Evolutionary conservation across 2,797 vertebrate species (phyloP), one percentile per base, ranked within the genome.

Genomic region (Lates japonicus): DNA sequence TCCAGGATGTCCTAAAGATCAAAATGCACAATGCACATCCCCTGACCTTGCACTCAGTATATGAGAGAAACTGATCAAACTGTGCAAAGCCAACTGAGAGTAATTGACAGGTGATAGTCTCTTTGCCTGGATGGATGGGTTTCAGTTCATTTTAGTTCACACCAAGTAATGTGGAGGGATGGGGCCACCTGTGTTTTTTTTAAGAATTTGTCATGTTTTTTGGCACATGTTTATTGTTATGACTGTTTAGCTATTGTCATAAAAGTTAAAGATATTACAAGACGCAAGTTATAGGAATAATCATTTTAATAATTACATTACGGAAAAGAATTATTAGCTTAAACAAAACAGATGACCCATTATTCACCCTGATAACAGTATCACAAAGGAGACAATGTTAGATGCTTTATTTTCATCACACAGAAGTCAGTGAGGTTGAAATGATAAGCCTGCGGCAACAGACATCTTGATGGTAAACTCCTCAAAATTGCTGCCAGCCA

Each of bases 311-410:
- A 74, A 80, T 46, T 19, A 48, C 22, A 68, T 57, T 51, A 64
- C 17, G 55, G 41, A 35, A 57, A 52, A 70, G 1, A 8, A 51
- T 61, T 59, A 61, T 57, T 31, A 61, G 12, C 7, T 48, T 37
- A 48, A 51, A 76, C 59, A 59, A 67, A 70, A 60, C 25, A 63
- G 51, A 67, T 59, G 66, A 44, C 4, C 37, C 44, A 25, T 76
- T 66, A 60, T 44, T 76, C 55, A 78, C 17, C 72, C 70, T 64
- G 33, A 69, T 81, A 78, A 58, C 20, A 58, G 49, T 35, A 52
- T 55, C 52, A 65, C 33, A 22, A 70, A 39, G 14, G 16, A 55
- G 61, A 55, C 22, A 55, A 57, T 70, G 52, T 59, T 20, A 17
- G 22, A 65, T 5, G 17, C 22, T 79, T 60, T 62, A 63, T 42